Base-by-base conservation (phyloP, 2,888 invertebrate genomes). In the Eudasyphora cyanicolor region DNA sequence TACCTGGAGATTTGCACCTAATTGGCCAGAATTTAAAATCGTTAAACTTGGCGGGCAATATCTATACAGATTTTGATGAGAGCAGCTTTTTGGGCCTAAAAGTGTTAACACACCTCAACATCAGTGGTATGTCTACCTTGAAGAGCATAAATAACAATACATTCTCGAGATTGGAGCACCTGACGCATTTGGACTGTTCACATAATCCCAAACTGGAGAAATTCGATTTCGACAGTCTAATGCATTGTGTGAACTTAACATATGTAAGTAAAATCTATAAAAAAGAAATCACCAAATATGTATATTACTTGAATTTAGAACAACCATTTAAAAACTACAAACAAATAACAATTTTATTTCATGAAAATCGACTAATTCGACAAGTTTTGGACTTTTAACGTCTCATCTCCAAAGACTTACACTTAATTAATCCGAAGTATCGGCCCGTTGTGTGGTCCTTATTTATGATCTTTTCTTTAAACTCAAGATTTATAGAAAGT, bases 21-120 rank as follows among this genome's bases (percentile, higher is more conserved):
- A 89, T 95, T 32, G 93, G 94, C n/a, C 90, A 90, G 67, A 93
- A 93, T 5, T 90, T 95, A 81, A 92, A 93, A 87, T 93, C 93
- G 76, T 92, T 95, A 19, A 94, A 94, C 45, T 92, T 95, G 86
- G 94, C 95, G 85, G 92, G 93, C 81, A 95, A 95, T 90, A 93
- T 93, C 0, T 93, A 95, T 60, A 89, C 93, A 19, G 93, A 93
- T 85, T 91, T 95, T 2, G 93, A 93, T 57, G 94, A 94, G 85
- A 93, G 93, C 86, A 94, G 94, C 82, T 95, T 95, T 86, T 88
- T 94, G 2, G 94, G 94, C 57, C 89, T 95, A 87, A 91, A 91
- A 51, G 92, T 93, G 83, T 90, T 95, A 82, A 91, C 93, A 85
- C 93, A 93, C 86, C 89, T 95, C 57, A 95, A 95, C 88, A 93